phyloP scores from a whole-genome alignment of 2,888 invertebrate genomes.

The Acanthosepion esculentum region DNA sequence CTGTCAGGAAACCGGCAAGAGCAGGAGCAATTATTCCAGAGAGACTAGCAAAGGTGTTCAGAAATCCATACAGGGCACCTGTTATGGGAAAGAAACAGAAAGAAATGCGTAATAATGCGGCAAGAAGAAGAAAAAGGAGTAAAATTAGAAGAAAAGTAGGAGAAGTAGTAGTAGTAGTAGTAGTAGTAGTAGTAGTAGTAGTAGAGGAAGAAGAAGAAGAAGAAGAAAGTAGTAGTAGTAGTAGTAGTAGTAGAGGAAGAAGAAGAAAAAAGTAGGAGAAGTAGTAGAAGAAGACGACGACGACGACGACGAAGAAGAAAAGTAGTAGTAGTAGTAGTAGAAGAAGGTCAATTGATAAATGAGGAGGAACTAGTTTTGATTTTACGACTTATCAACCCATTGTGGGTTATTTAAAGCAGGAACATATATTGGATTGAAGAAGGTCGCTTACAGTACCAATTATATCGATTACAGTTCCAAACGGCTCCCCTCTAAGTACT shows the following conservation, averaged over 20 bases:
- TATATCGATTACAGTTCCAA: no score
- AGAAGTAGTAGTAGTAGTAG: neutral
- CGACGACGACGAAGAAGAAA: neutral
- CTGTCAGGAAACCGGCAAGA: slow-evolving; percentile 47
- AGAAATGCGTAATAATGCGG: no score
- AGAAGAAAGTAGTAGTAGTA: neutral
- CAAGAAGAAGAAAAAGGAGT: neutral
- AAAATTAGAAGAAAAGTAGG: neutral
- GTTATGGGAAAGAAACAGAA: neutral
- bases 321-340: neutral
- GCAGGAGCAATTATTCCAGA: slow-evolving; percentile 53
- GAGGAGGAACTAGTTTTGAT: no score
- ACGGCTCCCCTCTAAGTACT: no score
- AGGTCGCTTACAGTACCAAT: no score
- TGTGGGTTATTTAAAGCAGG: no score
- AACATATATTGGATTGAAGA: no score
- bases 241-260: neutral
- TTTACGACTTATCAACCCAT: no score
- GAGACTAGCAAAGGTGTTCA: slow-evolving; percentile 53
- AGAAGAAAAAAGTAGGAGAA: neutral
- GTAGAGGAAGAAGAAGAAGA: neutral
- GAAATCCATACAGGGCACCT: slow-evolving; percentile 52
- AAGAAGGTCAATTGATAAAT: neutral
- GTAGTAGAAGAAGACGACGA: neutral
- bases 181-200: neutral